Percentiles rank a stretch among this genome's conserved stretches.
Conservation (phyloP, 2,888 invertebrate genomes). For the Poecilus cupreus region DNA sequence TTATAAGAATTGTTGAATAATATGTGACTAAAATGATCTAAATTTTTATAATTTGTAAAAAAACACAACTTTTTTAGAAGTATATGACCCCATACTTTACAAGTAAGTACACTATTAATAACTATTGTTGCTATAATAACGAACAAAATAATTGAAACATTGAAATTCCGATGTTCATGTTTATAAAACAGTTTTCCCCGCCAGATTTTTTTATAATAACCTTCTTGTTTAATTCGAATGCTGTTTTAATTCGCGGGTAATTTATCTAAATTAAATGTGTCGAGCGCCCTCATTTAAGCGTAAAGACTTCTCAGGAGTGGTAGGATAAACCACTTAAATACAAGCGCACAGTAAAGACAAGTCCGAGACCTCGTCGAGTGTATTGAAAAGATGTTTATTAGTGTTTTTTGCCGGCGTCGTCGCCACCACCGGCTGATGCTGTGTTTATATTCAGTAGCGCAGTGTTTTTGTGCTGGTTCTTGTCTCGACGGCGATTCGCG, state of each 20-base stretch:
- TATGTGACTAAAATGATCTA: too few relatives aligned
- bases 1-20: too few relatives aligned
- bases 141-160: too few relatives aligned
- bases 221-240: too few relatives aligned
- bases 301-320: neutral
- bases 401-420: neutral
- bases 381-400: conserved; percentile 39
- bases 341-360: neutral
- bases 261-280: conserved; percentile 8
- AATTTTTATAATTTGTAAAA: too few relatives aligned
- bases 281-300: neutral
- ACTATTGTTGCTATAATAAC: too few relatives aligned
- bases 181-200: too few relatives aligned
- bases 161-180: too few relatives aligned
- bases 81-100: too few relatives aligned
- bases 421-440: neutral
- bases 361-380: neutral
- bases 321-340: neutral
- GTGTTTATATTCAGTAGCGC: neutral
- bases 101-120: too few relatives aligned
- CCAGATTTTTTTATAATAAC: too few relatives aligned
- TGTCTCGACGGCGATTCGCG: neutral
- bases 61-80: too few relatives aligned
- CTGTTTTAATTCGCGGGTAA: neutral
- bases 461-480: neutral